Conservation (phyloP, 2,113 vertebrate species). For the Xiphias gladius region DNA sequence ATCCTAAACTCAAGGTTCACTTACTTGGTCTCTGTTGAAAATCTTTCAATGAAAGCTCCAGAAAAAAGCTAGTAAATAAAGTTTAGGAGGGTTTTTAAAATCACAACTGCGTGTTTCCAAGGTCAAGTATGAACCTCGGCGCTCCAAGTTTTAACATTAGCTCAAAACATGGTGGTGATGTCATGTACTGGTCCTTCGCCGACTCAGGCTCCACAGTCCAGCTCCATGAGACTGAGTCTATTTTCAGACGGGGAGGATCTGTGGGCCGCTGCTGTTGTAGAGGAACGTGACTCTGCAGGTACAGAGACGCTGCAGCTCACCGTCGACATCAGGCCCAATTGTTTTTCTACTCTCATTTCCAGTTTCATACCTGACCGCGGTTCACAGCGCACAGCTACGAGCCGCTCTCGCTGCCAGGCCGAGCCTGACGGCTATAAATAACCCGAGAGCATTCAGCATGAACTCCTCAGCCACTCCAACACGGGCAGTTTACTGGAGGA, state of each 20-base stretch:
- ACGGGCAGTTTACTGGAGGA: too few species aligned
- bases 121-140: too few species aligned
- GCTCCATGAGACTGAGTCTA: neutral
- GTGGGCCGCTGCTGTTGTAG: neutral
- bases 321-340: neutral
- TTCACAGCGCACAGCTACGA: neutral
- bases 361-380: constrained; percentile 21
- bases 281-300: constrained; percentile 41
- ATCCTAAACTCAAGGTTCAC: too few species aligned
- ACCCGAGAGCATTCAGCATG: neutral
- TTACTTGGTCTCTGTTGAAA: too few species aligned
- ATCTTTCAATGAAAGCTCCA: too few species aligned
- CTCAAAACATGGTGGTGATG: neutral
- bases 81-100: too few species aligned
- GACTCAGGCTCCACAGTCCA: too few species aligned
- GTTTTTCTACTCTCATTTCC: neutral
- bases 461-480: neutral
- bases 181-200: neutral
- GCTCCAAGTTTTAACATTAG: neutral
- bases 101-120: too few species aligned
- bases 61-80: too few species aligned
- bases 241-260: neutral
- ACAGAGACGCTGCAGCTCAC: neutral
- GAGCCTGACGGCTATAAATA: neutral
- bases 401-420: neutral